Evolutionary conservation across 2,113 vertebrate genomes (phyloP), one percentile per base, ranked within the genome.

Genomic region (Varanus salvator): DNA sequence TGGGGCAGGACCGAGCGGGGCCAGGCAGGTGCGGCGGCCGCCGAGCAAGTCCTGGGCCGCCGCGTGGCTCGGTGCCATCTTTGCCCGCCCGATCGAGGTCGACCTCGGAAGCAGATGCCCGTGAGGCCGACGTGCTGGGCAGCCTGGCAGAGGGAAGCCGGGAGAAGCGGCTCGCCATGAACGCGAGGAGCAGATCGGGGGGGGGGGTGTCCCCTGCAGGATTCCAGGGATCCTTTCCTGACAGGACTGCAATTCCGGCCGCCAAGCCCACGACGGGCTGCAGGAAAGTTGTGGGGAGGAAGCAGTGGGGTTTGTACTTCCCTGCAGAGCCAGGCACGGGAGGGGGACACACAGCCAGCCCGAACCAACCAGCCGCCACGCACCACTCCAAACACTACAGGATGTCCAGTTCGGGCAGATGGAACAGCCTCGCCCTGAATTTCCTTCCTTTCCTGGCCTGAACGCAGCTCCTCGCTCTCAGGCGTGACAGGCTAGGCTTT

Each of bases 301-400:
- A 44, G 50, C 1, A 12, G 23, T 1, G 23, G 25, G 27, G 1
- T 52, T 3, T 9, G 48, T 31, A 6, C 15, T 50, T 72, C 50
- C 7, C 25, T 2, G 1, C 25, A 31, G 50, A 87, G 89, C n/a
- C 8, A 27, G 6, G 48, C 66, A 48, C 38, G 75, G 21, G 57
- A 5, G 44, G 23, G n/a, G 90, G 85, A 86, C 25, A 82, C 85
- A 75, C 54, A 91, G 92, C 85, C 88, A 82, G 90, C 92, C 89
- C 17, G 8, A 71, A n/a, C 69, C 9, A 8, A 44, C 2, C 5
- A 29, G 44, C 44, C 15, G 48, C 69, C 34, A 6, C 23, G 31
- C 29, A 14, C 12, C 64, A 29, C 66, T n/a, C 50, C 29, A n/a
- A 38, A 15, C 7, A 8, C 25, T 12, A 4, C 66, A 84, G 64